A percentile compares a stretch with the other conserved stretches of the same genome.
Evolutionary conservation across 2,888 invertebrate genomes (phyloP).

Genomic region (Hanleya hanleyi): DNA sequence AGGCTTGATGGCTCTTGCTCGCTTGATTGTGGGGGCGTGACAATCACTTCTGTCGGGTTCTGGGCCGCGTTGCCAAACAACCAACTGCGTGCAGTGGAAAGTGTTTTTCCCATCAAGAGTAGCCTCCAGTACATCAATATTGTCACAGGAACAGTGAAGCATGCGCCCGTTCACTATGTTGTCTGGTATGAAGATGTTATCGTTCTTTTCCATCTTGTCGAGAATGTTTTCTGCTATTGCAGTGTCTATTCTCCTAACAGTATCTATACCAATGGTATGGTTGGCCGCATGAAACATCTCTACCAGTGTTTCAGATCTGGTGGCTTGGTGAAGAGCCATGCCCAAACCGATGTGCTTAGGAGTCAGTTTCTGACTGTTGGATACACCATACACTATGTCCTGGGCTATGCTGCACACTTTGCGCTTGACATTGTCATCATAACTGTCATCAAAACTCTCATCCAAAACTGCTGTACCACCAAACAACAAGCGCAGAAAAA

Average conservation of each 20-base stretch:
- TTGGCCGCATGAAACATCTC: too few species aligned
- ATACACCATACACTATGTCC: not conserved
- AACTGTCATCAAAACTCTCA: too few species aligned
- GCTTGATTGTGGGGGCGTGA: too few species aligned
- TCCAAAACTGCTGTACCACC: too few species aligned
- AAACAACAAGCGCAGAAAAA: too few species aligned
- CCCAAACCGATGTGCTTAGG: too few species aligned
- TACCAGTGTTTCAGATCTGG: too few species aligned
- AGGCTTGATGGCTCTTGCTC: not conserved
- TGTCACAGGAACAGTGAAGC: conserved; percentile 21
- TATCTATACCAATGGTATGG: too few species aligned
- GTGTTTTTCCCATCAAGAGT: conserved; percentile 23
- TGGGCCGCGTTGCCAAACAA: conserved; percentile 15
- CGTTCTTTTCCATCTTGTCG: too few species aligned
- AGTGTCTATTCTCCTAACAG: too few species aligned
- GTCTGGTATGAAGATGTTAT: conserved; percentile 9
- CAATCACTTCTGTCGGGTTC: not conserved
- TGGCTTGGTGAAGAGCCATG: too few species aligned
- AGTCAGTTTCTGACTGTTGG: not conserved
- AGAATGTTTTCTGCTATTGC: too few species aligned
- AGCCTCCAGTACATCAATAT: conserved; percentile 19
- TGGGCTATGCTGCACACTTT: not conserved
- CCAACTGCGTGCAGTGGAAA: conserved; percentile 26
- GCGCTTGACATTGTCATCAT: not conserved
- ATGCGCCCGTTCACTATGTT: conserved; percentile 11